phyloP scores from a whole-genome alignment of 2,113 vertebrate genomes.

The Embiotoca jacksoni region DNA sequence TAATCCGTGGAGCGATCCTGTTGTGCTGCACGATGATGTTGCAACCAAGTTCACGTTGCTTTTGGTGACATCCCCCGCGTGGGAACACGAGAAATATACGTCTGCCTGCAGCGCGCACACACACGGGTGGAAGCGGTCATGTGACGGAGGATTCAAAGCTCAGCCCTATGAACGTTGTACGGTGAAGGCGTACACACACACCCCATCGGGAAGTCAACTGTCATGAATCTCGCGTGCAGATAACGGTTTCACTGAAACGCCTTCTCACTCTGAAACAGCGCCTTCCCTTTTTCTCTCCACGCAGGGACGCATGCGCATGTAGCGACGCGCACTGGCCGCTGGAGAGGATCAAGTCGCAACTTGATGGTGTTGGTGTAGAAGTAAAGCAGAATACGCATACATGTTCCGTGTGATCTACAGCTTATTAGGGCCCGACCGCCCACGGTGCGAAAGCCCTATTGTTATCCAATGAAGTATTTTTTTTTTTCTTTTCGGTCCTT shows the following conservation, averaged over 20 bases:
- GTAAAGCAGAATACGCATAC: background rate
- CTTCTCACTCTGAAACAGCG: slow-evolving; percentile 11
- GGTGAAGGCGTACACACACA: background rate
- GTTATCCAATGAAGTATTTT: no score
- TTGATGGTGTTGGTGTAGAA: background rate
- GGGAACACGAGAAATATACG: slow-evolving; percentile 23
- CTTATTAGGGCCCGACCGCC: background rate
- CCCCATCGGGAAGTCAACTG: background rate
- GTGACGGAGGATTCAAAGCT: background rate
- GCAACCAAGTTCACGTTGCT: slow-evolving; percentile 52
- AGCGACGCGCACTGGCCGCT: slow-evolving; percentile 6
- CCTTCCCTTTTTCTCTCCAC: background rate
- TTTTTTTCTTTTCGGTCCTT: no score
- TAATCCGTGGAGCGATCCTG: slow-evolving; percentile 32
- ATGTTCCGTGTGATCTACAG: background rate
- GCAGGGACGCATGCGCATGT: slow-evolving; percentile 68
- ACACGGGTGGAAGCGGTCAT: background rate
- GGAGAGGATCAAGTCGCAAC: slow-evolving; percentile 9
- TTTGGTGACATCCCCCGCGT: slow-evolving; percentile 20
- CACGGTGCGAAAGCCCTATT: no score
- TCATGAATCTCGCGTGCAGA: background rate
- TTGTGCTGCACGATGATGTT: slow-evolving; percentile 34
- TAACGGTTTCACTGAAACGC: background rate
- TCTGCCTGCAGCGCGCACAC: background rate
- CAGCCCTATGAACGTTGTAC: background rate